A percentile compares a stretch with the other conserved stretches of the same genome.
These are phyloP conservation scores for Cybosia mesomella DNA, from an alignment of 2,888 invertebrate genomes.

Conservation along the genomic window DNA sequence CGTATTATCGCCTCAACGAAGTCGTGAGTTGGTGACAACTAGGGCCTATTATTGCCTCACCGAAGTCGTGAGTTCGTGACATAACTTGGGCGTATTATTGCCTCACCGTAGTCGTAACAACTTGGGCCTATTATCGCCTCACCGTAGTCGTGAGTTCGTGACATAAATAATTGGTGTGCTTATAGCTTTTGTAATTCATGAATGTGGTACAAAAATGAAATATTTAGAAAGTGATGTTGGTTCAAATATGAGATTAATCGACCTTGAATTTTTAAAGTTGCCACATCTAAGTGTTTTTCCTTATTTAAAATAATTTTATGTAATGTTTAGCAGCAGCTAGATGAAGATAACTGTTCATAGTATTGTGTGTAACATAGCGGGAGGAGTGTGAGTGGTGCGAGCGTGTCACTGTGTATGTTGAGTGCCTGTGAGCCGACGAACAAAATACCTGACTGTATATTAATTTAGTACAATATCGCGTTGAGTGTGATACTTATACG, in stretches of 20 bases:
- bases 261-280: background rate
- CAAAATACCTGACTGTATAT: slow-evolving; percentile 43
- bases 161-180: background rate
- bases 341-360: background rate
- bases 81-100: background rate
- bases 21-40: background rate
- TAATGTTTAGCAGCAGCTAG: background rate
- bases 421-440: slow-evolving; percentile 35
- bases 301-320: background rate
- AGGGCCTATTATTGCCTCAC: background rate
- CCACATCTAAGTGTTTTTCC: background rate
- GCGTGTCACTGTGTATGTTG: background rate
- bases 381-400: background rate
- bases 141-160: background rate
- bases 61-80: background rate
- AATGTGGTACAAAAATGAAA: background rate
- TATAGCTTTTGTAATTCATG: background rate
- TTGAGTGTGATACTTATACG: slow-evolving; percentile 27
- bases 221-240: background rate
- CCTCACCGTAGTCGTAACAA: background rate
- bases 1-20: background rate
- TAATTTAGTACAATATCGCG: slow-evolving; percentile 47
- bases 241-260: no score
- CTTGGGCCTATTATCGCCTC: no score
- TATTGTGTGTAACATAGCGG: background rate